phyloP scores from a whole-genome alignment of 2,113 vertebrate species.

The Ardeotis arabs region DNA sequence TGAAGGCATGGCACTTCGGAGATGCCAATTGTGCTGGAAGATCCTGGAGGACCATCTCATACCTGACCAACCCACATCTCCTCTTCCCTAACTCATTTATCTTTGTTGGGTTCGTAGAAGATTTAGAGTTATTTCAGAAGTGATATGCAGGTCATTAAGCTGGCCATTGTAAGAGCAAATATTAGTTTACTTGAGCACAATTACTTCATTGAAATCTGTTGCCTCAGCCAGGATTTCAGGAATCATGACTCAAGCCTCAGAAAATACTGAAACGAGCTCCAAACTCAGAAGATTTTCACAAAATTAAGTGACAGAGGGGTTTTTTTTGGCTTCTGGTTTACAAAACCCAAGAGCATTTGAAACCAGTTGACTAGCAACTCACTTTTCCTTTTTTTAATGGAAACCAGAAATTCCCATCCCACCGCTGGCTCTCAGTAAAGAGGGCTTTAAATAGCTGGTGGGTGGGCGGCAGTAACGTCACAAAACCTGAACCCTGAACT shows the following conservation, averaged over 20 bases:
- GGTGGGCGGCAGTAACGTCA: neutral
- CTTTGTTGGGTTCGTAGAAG: neutral
- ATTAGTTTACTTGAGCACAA: neutral
- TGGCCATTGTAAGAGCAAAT: neutral
- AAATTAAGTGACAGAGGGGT: neutral
- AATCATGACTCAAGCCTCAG: neutral
- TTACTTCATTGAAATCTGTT: neutral
- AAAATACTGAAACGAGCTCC: neutral
- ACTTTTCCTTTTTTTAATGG: neutral
- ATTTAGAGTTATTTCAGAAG: neutral
- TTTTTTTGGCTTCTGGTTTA: neutral
- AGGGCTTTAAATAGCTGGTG: neutral
- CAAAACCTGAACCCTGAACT: neutral
- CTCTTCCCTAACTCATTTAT: neutral
- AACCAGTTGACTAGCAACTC: neutral
- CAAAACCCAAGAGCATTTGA: neutral
- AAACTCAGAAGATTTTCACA: neutral
- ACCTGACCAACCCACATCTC: neutral
- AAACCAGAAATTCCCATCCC: neutral
- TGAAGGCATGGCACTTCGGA: neutral
- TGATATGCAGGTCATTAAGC: neutral
- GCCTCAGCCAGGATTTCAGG: neutral
- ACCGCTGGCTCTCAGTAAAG: neutral
- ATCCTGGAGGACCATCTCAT: neutral
- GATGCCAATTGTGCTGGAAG: rapidly evolving